phyloP scores from a whole-genome alignment of 2,888 invertebrate species.

The Rotaria sp. region DNA sequence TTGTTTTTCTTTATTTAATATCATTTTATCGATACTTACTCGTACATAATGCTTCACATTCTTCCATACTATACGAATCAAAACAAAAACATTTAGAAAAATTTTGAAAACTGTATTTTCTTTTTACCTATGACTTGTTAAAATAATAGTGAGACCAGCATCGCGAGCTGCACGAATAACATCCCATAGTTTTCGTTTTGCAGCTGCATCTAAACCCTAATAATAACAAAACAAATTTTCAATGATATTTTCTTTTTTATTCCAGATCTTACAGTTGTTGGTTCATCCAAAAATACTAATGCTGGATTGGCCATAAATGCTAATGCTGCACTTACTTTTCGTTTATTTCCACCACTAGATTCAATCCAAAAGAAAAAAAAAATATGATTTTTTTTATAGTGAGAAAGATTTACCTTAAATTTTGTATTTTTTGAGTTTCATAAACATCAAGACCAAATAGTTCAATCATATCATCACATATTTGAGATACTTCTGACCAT shows the following conservation, averaged over 20 bases:
- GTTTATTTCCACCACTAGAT: constrained; percentile 55
- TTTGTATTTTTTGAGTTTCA: constrained; percentile 45
- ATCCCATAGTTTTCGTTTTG: constrained; percentile 55
- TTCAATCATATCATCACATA: constrained; percentile 47
- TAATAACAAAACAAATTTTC: too few species aligned
- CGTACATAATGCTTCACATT: constrained; percentile 39
- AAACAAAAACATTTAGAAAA: background rate
- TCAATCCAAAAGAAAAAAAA: background rate
- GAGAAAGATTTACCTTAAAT: background rate
- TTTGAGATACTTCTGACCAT: constrained; percentile 44
- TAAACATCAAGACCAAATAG: constrained; percentile 47
- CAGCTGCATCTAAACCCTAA: constrained; percentile 56
- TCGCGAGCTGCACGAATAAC: constrained; percentile 50
- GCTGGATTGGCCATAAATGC: constrained; percentile 55
- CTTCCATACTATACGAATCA: constrained; percentile 31
- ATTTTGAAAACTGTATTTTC: too few species aligned
- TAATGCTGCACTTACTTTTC: constrained; percentile 55
- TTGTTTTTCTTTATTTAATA: too few species aligned
- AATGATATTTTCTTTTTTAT: too few species aligned
- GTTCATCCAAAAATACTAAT: constrained; percentile 55
- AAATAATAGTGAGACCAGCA: constrained; percentile 50
- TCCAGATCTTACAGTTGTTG: constrained; percentile 47
- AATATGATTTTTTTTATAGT: background rate
- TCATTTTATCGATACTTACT: background rate
- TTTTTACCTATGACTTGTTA: constrained; percentile 52